Evolutionary conservation across 2,797 vertebrate species (phyloP), one percentile per base, ranked within the genome.

Genomic region (Falco cherrug): DNA sequence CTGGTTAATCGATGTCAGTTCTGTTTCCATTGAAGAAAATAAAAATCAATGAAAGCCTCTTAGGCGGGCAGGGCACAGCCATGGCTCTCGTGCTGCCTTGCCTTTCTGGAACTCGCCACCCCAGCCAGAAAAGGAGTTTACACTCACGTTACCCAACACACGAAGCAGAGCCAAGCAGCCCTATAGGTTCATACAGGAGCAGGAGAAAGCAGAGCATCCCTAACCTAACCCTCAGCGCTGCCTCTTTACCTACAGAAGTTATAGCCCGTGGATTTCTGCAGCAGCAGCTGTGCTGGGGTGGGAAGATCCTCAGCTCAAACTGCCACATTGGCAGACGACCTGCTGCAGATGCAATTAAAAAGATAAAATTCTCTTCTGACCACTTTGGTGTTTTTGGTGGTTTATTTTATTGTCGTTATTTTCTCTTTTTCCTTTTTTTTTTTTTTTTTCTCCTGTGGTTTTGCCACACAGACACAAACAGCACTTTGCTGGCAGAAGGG

Each of bases 41-140:
- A 89, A 95, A 98, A 98, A 98, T 98, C 98, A 94, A 97, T 97
- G 97, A 21, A 63, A 97, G 94, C 71, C 91, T 97, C 94, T 96
- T 33, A 53, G 95, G 95, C 96, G 97, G 97, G 92, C 75, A 91
- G 82, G 89, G 84, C 82, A 91, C 82, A 88, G 90, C 96, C 96
- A 77, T 41, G 1, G 79, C 29, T 25, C 82, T 74, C 8, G 24
- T 4, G n/a, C 73, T 73, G 93, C 91, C 87, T 89, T 79, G 65
- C 63, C 90, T 24, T 25, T 71, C 67, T 50, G 70, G 83, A 82
- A 25, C 50, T 78, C 85, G 19, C 17, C 43, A 41, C 39, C 59
- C 24, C 29, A 39, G 73, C 31, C 87, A 68, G 69, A 57, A 73
- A 71, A 90, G 24, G 88, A 87, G 39, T 43, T 87, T 74, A 48